Evolutionary conservation across 2,888 invertebrate species (phyloP).

Genomic region (Drosophila sordidula): DNA sequence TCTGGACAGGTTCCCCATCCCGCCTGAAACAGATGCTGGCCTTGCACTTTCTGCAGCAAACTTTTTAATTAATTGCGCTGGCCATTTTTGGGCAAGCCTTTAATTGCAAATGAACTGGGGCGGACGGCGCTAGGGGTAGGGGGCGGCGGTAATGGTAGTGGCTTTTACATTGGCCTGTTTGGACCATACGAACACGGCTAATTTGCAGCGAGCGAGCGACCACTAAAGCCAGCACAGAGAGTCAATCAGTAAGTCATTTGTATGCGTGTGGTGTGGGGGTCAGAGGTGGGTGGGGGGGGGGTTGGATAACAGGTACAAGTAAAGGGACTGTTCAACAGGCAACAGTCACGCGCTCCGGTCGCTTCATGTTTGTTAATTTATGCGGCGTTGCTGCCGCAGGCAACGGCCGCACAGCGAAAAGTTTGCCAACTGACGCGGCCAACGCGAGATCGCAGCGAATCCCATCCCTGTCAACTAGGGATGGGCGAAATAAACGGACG

Average conservation of each 20-base stretch:
- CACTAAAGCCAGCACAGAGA: slow-evolving; percentile 10
- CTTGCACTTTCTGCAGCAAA: slow-evolving; percentile 53
- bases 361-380: slow-evolving; percentile 77
- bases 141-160: slow-evolving; percentile 1
- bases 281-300: not conserved
- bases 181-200: slow-evolving; percentile 59
- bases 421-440: slow-evolving; percentile 56
- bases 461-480: not conserved
- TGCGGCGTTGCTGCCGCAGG: slow-evolving; percentile 64
- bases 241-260: slow-evolving; percentile 76
- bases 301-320: not conserved
- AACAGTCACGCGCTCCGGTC: slow-evolving; percentile 56
- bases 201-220: slow-evolving; percentile 49
- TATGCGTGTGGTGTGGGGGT: slow-evolving; percentile 17
- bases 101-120: slow-evolving; percentile 54
- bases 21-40: slow-evolving; percentile 3
- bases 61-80: slow-evolving; percentile 74
- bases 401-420: slow-evolving; percentile 51
- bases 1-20: not conserved
- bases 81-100: slow-evolving; percentile 57
- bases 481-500: not conserved
- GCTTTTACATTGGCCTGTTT: slow-evolving; percentile 33
- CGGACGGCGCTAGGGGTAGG: not conserved
- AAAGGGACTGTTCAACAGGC: slow-evolving; percentile 34
- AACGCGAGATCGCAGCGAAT: slow-evolving; percentile 18